Base-by-base conservation (phyloP, 2,888 invertebrate species). In the Lycophotia porphyrea region DNA sequence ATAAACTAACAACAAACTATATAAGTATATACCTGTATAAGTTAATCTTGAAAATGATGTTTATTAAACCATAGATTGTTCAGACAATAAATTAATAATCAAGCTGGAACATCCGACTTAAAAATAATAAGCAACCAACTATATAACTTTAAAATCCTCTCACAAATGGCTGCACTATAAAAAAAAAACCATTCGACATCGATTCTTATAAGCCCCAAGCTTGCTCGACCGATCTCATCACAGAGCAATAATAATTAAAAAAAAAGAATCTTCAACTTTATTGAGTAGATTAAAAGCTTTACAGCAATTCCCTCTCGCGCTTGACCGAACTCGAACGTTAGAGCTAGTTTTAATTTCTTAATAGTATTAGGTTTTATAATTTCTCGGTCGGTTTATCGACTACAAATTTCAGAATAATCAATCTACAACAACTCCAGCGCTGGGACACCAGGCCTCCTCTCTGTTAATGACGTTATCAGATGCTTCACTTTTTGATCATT, bases 231-330 rank as follows among this genome's bases (percentile, higher is more conserved):
- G 68, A 76, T 82, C 78, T 68, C 49, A 66, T 80, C 73, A 69
- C 65, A 74, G 68, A 65, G 81, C 84, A 90, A 89, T 90, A 89
- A 91, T 90, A 89, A 90, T 92, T 92, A 11, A 92, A 92, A 91
- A 91, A 88, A 89, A 80, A 76, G 75, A 74, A 90, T 90, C 91
- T 88, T 88, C 84, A 89, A 90, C 80, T 91, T 91, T 91, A 92
- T 92, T 91, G 90, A 88, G 85, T 82, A 90, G 91, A 92, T 92
- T 92, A 92, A 92, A 91, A 91, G 91, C 89, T 90, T 89, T 88
- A 81, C 78, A 85, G 85, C 61, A 71, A 64, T 78, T 79, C 64
- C 44, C 11, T 64, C 63, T 71, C 24, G 11, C 66, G 74, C 61
- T 78, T 82, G 78, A 75, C 76, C 71, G 85, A 81, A 81, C 78